Evolutionary conservation across 1,140 invertebrate species (phyloP).

Genomic region (Limonius californicus): DNA sequence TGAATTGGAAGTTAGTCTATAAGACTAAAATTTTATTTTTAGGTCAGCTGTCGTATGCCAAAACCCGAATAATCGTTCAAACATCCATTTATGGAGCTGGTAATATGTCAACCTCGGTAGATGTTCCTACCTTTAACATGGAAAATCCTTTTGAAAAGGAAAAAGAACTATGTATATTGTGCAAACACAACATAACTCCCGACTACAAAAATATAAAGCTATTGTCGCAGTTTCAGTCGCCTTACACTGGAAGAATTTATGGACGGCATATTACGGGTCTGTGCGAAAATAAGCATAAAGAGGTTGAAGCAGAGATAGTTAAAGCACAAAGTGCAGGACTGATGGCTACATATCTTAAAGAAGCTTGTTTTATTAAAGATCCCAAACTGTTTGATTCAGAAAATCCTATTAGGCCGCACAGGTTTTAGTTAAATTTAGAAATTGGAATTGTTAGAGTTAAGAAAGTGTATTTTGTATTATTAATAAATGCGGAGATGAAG

Average conservation of each 20-base stretch:
- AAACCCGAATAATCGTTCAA: too few species aligned
- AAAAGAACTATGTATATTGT: conserved; percentile 76
- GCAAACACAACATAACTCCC: conserved; percentile 74
- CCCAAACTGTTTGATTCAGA: conserved; percentile 85
- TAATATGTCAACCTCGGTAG: conserved; percentile 19
- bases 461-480: too few species aligned
- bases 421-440: conserved; percentile 54
- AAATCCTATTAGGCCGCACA: conserved; percentile 73
- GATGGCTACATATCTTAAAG: conserved; percentile 76
- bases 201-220: conserved; percentile 92
- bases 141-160: conserved; percentile 81
- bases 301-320: conserved; percentile 65
- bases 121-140: conserved; percentile 60
- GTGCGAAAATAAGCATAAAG: conserved; percentile 70
- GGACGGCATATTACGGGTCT: conserved; percentile 87
- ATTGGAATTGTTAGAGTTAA: too few species aligned
- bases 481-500: too few species aligned
- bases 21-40: too few species aligned
- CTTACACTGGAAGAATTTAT: conserved; percentile 87
- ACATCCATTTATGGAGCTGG: too few species aligned
- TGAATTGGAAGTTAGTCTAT: too few species aligned
- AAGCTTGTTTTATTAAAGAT: conserved; percentile 72
- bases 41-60: too few species aligned
- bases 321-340: conserved; percentile 70
- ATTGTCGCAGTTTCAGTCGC: conserved; percentile 92